Percentiles rank a stretch among this genome's conserved stretches.
These are phyloP conservation scores for Trisateles emortualis DNA, from an alignment of 2,888 invertebrate genomes.

Conservation along the genomic window DNA sequence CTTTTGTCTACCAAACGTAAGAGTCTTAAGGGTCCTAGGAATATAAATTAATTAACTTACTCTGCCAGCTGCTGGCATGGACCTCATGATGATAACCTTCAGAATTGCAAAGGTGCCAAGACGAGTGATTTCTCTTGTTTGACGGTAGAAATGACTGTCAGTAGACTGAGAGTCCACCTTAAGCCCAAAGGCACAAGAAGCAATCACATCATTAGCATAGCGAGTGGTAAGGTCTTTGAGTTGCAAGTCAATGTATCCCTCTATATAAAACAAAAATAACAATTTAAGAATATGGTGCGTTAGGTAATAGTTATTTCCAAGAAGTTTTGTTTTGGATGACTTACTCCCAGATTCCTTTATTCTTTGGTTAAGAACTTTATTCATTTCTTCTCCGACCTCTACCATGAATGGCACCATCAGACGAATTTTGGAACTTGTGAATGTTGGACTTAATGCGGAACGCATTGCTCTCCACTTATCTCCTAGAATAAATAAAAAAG, in stretches of 20 bases:
- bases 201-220: conserved; percentile 83
- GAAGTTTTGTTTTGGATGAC: too few relatives aligned
- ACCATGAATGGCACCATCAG: conserved; percentile 72
- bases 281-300: too few relatives aligned
- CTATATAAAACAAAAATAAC: conserved; percentile 27
- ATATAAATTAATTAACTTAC: conserved; percentile 14
- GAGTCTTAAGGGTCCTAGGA: too few relatives aligned
- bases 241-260: conserved; percentile 61
- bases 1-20: too few relatives aligned
- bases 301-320: too few relatives aligned
- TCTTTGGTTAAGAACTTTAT: conserved; percentile 48
- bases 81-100: conserved; percentile 19
- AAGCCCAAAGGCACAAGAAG: conserved; percentile 82
- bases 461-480: conserved; percentile 73
- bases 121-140: conserved; percentile 8
- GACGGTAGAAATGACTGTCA: conserved; percentile 82
- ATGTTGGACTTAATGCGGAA: conserved; percentile 74
- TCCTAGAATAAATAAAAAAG: conserved; percentile 44
- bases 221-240: conserved; percentile 74
- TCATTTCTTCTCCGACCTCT: conserved; percentile 66
- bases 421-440: conserved; percentile 81
- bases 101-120: background rate
- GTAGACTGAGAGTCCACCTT: conserved; percentile 84
- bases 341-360: conserved; percentile 17
- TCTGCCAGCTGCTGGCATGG: conserved; percentile 14